phyloP scores from a whole-genome alignment of 1,140 invertebrate species.

The Latrodectus geometricus region DNA sequence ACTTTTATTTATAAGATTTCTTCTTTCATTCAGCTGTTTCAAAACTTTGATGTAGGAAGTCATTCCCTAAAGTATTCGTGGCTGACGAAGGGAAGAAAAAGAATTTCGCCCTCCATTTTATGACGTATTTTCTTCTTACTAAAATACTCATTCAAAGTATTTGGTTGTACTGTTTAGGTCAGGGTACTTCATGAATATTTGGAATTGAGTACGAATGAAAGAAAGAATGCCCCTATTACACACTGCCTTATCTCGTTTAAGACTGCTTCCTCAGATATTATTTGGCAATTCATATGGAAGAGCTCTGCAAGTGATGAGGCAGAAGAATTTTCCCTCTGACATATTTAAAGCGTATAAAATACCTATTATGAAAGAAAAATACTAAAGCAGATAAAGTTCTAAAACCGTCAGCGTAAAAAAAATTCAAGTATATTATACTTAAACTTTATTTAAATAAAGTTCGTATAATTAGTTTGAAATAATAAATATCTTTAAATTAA shows the following conservation, averaged over 20 bases:
- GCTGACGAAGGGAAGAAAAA: background rate
- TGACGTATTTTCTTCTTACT: background rate
- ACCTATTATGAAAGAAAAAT: too few species aligned
- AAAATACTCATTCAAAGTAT: constrained; percentile 39
- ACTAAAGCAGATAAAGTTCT: too few species aligned
- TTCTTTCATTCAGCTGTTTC: constrained; percentile 26
- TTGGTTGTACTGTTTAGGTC: constrained; percentile 18
- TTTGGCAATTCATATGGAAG: background rate
- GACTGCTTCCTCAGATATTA: background rate
- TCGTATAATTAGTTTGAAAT: too few species aligned
- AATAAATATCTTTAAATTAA: too few species aligned
- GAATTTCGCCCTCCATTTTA: background rate
- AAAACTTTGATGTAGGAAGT: constrained; percentile 43
- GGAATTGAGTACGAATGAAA: constrained; percentile 19
- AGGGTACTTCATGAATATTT: constrained; percentile 20
- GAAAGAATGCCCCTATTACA: constrained; percentile 25
- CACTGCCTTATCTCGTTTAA: constrained; percentile 17
- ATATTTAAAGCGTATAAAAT: too few species aligned
- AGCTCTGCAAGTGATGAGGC: background rate
- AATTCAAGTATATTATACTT: too few species aligned
- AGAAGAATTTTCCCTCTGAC: too few species aligned
- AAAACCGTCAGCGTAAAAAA: too few species aligned
- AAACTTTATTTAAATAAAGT: too few species aligned
- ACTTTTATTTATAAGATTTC: constrained; percentile 27
- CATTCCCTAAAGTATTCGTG: constrained; percentile 29